Conservation (phyloP, 2,888 invertebrate genomes). For the Hirtodrosophila duncani region DNA sequence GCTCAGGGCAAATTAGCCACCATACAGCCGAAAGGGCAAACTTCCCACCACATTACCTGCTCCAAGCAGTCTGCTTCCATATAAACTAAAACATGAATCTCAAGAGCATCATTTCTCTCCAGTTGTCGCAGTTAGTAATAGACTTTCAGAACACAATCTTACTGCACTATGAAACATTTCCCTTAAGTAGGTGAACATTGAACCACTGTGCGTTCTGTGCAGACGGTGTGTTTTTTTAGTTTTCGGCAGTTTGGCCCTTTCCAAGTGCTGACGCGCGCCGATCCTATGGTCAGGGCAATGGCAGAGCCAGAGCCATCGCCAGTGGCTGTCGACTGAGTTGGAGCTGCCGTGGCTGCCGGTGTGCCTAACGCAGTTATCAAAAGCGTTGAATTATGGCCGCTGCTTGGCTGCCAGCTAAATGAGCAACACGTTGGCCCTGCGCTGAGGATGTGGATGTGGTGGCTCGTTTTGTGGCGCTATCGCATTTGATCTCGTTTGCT, state of each 20-base stretch:
- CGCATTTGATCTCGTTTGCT: constrained; percentile 76
- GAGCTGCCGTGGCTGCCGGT: constrained; percentile 8
- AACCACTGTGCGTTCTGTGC: constrained; percentile 26
- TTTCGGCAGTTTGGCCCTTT: constrained; percentile 31
- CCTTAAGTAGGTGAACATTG: too few species aligned
- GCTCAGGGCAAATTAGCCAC: too few species aligned
- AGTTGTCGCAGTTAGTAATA: too few species aligned
- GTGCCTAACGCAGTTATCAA: constrained; percentile 68
- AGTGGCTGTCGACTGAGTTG: neutral
- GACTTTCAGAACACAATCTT: too few species aligned
- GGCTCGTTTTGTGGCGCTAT: constrained; percentile 72
- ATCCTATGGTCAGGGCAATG: constrained; percentile 53
- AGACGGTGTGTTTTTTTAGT: constrained; percentile 1
- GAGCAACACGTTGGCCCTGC: constrained; percentile 53
- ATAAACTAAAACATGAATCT: too few species aligned
- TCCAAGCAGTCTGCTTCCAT: too few species aligned
- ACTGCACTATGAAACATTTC: too few species aligned
- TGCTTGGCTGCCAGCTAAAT: constrained; percentile 60
- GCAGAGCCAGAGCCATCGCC: neutral
- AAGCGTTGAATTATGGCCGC: constrained; percentile 75
- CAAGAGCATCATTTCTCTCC: too few species aligned
- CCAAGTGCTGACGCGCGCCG: constrained; percentile 65
- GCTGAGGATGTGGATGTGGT: constrained; percentile 22
- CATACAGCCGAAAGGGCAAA: too few species aligned
- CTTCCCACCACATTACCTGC: too few species aligned